phyloP scores from a whole-genome alignment of 2,797 vertebrate species.

The Echiichthys vipera region DNA sequence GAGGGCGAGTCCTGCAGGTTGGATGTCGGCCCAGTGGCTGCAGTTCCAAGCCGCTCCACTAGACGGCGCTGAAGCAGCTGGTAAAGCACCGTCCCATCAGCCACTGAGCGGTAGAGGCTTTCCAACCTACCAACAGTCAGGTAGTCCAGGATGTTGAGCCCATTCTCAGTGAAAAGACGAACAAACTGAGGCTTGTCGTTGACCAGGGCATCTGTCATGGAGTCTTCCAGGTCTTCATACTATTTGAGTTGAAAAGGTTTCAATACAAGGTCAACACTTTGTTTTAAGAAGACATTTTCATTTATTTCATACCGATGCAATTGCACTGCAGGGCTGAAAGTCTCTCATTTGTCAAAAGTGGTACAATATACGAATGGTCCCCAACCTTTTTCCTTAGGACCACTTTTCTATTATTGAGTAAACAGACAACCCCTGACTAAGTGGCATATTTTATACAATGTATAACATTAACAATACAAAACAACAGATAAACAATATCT shows the following conservation, averaged over 20 bases:
- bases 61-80: constrained; percentile 82
- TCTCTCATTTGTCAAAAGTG: neutral
- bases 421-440: no score
- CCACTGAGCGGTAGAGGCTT: constrained; percentile 84
- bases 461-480: no score
- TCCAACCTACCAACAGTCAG: constrained; percentile 86
- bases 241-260: constrained; percentile 48
- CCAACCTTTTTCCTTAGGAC: no score
- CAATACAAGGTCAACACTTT: neutral
- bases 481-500: no score
- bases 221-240: constrained; percentile 88
- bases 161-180: constrained; percentile 90
- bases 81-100: constrained; percentile 79
- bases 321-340: neutral
- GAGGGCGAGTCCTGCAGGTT: neutral
- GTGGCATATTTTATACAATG: no score
- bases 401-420: no score
- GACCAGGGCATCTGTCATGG: constrained; percentile 90
- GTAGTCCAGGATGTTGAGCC: constrained; percentile 89
- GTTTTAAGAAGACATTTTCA: neutral
- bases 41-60: constrained; percentile 51
- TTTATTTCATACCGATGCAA: neutral
- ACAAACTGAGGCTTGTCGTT: constrained; percentile 92
- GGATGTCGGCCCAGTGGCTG: neutral
- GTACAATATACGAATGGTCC: no score